Percentiles rank a stretch among this genome's conserved stretches.
Conservation (phyloP, 1,140 invertebrate genomes). For the Eumeta japonica region DNA sequence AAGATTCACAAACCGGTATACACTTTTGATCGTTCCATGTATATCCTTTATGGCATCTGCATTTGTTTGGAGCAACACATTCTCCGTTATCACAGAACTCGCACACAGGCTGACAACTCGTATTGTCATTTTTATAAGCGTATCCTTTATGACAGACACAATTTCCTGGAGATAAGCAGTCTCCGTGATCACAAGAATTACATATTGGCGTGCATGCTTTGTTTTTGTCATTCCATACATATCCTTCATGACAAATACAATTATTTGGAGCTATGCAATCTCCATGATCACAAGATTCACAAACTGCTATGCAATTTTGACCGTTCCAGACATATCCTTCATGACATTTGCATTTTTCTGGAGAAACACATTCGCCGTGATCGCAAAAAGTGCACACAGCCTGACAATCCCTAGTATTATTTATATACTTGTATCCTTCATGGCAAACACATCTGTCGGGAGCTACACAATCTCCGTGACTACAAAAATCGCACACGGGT, state of each 20-base stretch:
- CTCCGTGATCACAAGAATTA: no score
- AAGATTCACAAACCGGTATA: conserved; percentile 11
- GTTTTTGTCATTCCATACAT: conserved; percentile 7
- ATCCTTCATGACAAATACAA: conserved; percentile 19
- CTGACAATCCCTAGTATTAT: no score
- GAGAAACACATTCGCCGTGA: conserved; percentile 13
- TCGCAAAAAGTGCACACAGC: no score
- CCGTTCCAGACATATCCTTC: conserved; percentile 10
- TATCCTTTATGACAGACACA: no score
- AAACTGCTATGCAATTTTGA: conserved; percentile 15
- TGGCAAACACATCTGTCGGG: conserved; percentile 21
- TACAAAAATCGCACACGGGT: conserved; percentile 42
- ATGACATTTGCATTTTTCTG: conserved; percentile 14
- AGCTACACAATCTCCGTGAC: conserved; percentile 41
- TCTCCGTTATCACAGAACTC: conserved; percentile 23
- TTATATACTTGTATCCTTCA: conserved; percentile 21
- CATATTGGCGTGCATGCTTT: conserved; percentile 10
- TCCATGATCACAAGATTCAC: conserved; percentile 23
- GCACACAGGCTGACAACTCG: no score
- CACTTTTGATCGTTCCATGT: conserved; percentile 13
- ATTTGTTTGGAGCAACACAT: conserved; percentile 2
- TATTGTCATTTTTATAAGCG: no score
- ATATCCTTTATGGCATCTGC: conserved; percentile 17
- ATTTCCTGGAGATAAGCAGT: no score
- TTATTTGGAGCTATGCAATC: conserved; percentile 19